Evolutionary conservation across 1,140 invertebrate genomes (phyloP), one percentile per base, ranked within the genome.

Genomic region (Drosophila parvula): DNA sequence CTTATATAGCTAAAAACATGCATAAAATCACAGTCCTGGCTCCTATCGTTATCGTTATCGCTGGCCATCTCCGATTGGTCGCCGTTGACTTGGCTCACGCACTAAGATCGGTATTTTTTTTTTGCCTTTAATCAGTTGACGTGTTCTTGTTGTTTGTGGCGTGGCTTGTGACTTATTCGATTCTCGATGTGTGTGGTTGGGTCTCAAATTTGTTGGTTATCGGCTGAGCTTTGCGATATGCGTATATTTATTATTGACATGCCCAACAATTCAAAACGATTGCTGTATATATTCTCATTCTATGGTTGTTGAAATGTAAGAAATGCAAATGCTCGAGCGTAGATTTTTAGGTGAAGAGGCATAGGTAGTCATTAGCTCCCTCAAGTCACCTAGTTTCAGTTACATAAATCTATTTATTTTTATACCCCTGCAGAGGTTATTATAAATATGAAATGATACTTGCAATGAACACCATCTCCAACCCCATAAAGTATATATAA

Each of bases 51-150:
- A 56, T 73, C 56, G 47, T 53, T 74, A 74, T 74, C 70, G 70
- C 40, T 34, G 11, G 34, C 22, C 67, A 47, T 70, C 63, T 56
- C 18, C 62, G 28, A 70, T 70, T 70, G 67, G 62, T 32, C 36
- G 30, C 11, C 36, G 28, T 34, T 74, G 67, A 61, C 55, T 55
- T 44, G 56, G 43, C 58, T 63, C 71, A 74, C 71, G 68, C 71
- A 74, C 71, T 38, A 44, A 74, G 68, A 74, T 74, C 68, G 71
- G 41, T 73, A 71, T 74, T 74, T 62, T 73, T 32, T 74, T 74
- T 62, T 73, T 32, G 41, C 28, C 55, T 56, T 73, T 74, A 74
- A 74, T 74, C 71, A 74, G 68, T 45, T 73, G 50, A 36, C 34
- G 40, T 60, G 11, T 48, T 51, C 30, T 34, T 47, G 56, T 44